These are phyloP conservation scores for Astyanax mexicanus DNA, from an alignment of 2,797 vertebrate genomes.

Conservation along the genomic window DNA sequence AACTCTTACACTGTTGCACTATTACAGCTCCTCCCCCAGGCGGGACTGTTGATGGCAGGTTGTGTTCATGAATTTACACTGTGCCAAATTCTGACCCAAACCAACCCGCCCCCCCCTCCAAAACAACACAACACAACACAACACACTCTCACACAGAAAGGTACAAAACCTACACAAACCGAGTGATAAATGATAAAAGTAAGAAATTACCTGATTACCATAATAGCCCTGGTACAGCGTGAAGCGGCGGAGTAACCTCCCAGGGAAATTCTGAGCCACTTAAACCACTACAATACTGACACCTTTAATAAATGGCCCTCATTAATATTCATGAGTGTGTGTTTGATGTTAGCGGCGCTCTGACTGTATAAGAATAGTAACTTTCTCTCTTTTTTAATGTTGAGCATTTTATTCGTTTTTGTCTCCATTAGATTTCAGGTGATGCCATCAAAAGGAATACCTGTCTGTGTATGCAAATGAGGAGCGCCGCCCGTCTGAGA, in stretches of 20 bases:
- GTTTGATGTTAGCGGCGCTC: conserved; percentile 55
- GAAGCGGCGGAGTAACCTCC: conserved; percentile 10
- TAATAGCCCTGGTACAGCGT: background rate
- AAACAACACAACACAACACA: no score
- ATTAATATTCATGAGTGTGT: conserved; percentile 66
- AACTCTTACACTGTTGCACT: no score
- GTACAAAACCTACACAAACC: background rate
- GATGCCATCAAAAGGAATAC: conserved; percentile 55
- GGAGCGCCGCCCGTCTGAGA: conserved; percentile 3
- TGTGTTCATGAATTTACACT: no score
- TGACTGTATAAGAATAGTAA: conserved; percentile 40
- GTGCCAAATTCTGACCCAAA: no score
- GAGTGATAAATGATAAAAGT: background rate
- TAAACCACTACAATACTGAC: conserved; percentile 37
- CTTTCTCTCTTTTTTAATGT: conserved; percentile 23
- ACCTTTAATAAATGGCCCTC: conserved; percentile 35
- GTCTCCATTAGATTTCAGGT: conserved; percentile 34
- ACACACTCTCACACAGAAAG: background rate
- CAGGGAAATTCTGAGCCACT: conserved; percentile 29
- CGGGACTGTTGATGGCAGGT: no score
- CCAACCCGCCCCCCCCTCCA: no score
- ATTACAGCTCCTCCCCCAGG: no score
- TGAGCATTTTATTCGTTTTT: conserved; percentile 51
- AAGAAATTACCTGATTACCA: background rate
- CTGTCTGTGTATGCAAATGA: conserved; percentile 55